Base-by-base conservation (phyloP, 30 jellyfish, hydroid and myxozoan genomes). In the Chrysaora quinquecirrha region DNA sequence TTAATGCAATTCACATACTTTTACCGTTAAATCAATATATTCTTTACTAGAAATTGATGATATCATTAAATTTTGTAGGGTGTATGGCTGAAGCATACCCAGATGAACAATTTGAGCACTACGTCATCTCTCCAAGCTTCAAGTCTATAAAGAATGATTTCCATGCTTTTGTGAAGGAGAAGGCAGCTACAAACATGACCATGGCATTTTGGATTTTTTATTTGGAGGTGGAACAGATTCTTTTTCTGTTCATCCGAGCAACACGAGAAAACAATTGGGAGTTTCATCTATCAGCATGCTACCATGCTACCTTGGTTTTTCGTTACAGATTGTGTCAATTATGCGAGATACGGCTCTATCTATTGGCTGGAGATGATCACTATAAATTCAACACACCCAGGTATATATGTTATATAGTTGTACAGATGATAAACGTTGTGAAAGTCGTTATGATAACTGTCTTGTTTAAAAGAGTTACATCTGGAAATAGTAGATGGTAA, bases 321-420 rank as follows among this genome's bases (percentile, higher is more conserved):
- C 65, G 96, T 67, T 22, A 29, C 80, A 16, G 97, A 83, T 71
- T 80, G 89, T 49, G 75, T 75, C 49, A 76, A 84, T 83, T 90
- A 90, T 66, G 73, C 95, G 23, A 47, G 96, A 49, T 90, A 89
- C 48, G 80, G 82, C 46, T 1, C 97, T 0, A 65, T 62, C 32
- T 89, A 90, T 90, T 90, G 94, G 95, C 68, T 78, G 19, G 94
- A 90, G 83, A 90, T 90, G 97, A 83, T 66, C n/a, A 23, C 78
- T 25, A 34, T 90, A 25, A 67, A 76, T 7, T 3, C 48, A 50
- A 83, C 94, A 22, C 94, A 90, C 67, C 96, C 96, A 56, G 89
- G 96, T 90, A 54, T 38, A 38, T 75, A 54, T 12, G 33, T 22
- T 50, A 25, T 47, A 7, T 23, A 21, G 63, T 35, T 21, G 60